These are phyloP conservation scores for Hipparchia sbordonii DNA, from an alignment of 2,888 invertebrate genomes.

Conservation along the genomic window DNA sequence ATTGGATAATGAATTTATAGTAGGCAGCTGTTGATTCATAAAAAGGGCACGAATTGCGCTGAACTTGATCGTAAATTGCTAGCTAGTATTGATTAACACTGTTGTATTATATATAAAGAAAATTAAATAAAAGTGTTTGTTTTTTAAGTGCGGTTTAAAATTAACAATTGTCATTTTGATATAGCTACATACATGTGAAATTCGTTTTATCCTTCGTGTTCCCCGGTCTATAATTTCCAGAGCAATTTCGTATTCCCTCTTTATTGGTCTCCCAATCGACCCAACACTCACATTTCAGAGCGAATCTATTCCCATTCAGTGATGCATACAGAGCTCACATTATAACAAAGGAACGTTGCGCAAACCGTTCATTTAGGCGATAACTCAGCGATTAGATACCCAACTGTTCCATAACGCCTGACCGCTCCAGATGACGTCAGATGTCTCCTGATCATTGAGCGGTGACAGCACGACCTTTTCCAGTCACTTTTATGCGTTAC, in stretches of 20 bases:
- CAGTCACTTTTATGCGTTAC: background rate
- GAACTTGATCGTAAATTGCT: too few species aligned
- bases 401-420: constrained; percentile 31
- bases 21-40: too few species aligned
- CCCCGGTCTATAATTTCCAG: background rate
- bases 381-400: constrained; percentile 37
- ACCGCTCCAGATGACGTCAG: constrained; percentile 34
- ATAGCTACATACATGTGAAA: background rate
- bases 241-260: constrained; percentile 4
- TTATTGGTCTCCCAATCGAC: background rate
- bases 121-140: too few species aligned
- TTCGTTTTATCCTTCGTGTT: background rate
- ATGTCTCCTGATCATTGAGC: constrained; percentile 29
- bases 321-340: constrained; percentile 19
- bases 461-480: constrained; percentile 12
- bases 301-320: constrained; percentile 18
- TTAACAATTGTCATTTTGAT: background rate
- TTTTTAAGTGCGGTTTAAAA: background rate
- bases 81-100: background rate
- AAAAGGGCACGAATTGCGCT: too few species aligned
- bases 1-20: too few species aligned
- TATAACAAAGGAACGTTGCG: constrained; percentile 27
- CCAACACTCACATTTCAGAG: background rate
- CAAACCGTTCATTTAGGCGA: constrained; percentile 33
- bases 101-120: background rate